These are phyloP conservation scores for Balaeniceps rex DNA, from an alignment of 2,113 vertebrate species.

Conservation along the genomic window DNA sequence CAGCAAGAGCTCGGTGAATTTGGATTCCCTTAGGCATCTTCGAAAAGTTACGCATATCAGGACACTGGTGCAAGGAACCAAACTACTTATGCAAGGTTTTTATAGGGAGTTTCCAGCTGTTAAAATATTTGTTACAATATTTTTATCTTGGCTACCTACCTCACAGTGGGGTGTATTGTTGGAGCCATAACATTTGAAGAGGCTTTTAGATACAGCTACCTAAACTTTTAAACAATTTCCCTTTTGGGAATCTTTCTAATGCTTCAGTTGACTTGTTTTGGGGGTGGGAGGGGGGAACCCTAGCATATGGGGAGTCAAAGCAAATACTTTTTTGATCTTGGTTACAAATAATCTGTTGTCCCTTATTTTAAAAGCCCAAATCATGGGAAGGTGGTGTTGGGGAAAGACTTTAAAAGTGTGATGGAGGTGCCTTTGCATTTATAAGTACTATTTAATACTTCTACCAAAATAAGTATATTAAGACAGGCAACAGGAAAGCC, in stretches of 20 bases:
- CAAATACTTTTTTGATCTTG: neutral
- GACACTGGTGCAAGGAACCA: constrained; percentile 54
- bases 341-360: neutral
- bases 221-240: constrained; percentile 27
- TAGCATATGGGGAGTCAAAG: neutral
- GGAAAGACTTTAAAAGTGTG: neutral
- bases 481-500: neutral
- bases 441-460: neutral
- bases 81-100: constrained; percentile 54
- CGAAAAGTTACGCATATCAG: neutral
- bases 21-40: neutral
- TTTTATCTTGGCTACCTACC: constrained; percentile 61
- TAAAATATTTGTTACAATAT: constrained; percentile 36
- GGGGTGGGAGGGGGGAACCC: neutral
- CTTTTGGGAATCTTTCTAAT: constrained; percentile 50
- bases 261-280: neutral
- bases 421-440: constrained; percentile 43
- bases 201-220: constrained; percentile 34
- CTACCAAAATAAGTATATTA: neutral
- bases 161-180: constrained; percentile 33
- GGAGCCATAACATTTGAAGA: constrained; percentile 56
- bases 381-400: neutral
- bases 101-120: constrained; percentile 55
- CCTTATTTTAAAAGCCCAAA: neutral
- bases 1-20: constrained; percentile 79